Evolutionary conservation across 2,888 invertebrate species (phyloP), one percentile per base, ranked within the genome.

Genomic region (Pammene aurita): DNA sequence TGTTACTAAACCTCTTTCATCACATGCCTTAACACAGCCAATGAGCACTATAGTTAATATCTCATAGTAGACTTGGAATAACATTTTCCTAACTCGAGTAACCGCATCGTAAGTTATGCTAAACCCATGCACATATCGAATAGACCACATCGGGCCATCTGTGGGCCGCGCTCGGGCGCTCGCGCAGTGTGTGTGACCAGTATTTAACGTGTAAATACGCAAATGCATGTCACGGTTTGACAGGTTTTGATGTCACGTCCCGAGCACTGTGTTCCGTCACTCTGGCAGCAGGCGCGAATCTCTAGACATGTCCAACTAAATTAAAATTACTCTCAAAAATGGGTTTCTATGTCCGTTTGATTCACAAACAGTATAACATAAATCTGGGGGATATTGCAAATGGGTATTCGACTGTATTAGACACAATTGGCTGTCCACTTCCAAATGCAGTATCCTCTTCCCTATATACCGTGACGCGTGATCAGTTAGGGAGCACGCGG

Each of bases 181-280:
- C n/a, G 80, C 81, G 80, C 78, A 80, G 83, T 82, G 81, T 77
- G 79, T 82, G 81, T 77, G 79, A 84, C 81, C 81, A 76, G 82
- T 80, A 77, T 75, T 67, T 71, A 75, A 74, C 78, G 87, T 92
- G 92, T 92, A 92, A 85, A 92, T 92, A 92, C 80, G 89, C 90
- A 90, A 89, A 82, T 92, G 91, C 92, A 91, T 92, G 93, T 88
- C 92, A 93, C 92, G 88, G 90, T 91, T 92, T 91, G 91, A 90
- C 92, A 89, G 86, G 84, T 89, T 91, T 91, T 88, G 89, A 91
- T 89, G 90, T 90, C 91, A 90, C 92, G 85, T 84, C 90, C 91
- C 87, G 84, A 89, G 93, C 93, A 93, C 93, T 87, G 93, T 93
- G 93, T 93, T 92, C 84, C 86, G 88, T 85, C 92, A 92, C 92